phyloP scores from a whole-genome alignment of 1,140 invertebrate genomes.

The Portunus trituberculatus region DNA sequence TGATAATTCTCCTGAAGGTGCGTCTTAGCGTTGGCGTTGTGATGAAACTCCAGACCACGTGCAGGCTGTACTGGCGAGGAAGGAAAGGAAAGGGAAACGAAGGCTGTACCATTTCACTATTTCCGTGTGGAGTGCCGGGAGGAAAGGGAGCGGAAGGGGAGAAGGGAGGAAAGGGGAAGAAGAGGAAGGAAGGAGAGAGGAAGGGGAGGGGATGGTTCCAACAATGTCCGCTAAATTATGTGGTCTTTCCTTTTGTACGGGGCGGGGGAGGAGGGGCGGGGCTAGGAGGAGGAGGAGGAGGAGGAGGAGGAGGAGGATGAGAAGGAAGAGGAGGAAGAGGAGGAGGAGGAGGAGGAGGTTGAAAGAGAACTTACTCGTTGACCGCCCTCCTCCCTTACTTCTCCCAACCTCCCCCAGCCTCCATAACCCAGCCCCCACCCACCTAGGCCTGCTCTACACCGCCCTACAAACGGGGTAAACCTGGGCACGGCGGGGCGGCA shows the following conservation, averaged over 20 bases:
- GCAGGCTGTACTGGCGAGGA: neutral
- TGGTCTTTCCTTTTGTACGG: neutral
- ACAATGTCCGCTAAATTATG: neutral
- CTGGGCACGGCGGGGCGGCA: neutral
- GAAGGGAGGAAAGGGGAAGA: neutral
- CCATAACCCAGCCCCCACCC: neutral
- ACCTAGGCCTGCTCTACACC: neutral
- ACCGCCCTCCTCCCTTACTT: neutral
- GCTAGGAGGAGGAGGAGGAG: neutral
- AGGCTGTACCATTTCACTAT: neutral
- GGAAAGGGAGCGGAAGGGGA: neutral
- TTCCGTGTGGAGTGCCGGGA: neutral
- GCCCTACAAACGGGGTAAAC: constrained; percentile 20
- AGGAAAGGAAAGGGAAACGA: neutral
- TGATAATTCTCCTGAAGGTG: too few relatives aligned
- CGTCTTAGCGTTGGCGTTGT: neutral
- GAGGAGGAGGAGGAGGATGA: too few relatives aligned
- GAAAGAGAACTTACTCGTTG: neutral
- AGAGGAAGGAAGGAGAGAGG: neutral
- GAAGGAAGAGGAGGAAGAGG: constrained; percentile 21
- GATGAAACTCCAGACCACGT: neutral
- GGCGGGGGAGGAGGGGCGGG: constrained; percentile 28
- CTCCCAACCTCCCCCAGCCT: neutral
- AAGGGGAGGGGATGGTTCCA: neutral
- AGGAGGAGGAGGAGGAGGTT: constrained; percentile 33